These are phyloP conservation scores for Pammene fasciana DNA, from an alignment of 2,888 invertebrate genomes.

Conservation along the genomic window DNA sequence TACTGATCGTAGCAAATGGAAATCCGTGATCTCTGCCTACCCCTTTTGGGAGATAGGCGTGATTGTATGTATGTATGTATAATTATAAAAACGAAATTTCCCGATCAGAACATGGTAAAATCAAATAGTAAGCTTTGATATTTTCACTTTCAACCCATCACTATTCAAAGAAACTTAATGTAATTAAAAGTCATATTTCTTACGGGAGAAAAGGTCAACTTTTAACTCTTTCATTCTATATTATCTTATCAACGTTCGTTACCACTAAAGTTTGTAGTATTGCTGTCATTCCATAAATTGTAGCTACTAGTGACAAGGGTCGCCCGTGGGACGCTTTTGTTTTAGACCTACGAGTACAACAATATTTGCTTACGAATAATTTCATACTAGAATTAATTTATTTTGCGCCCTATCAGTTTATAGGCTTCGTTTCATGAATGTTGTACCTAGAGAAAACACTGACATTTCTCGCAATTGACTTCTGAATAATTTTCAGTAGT, in stretches of 20 bases:
- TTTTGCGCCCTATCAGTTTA: slow-evolving; percentile 17
- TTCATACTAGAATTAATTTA: slow-evolving; percentile 17
- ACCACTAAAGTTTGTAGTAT: slow-evolving; percentile 19
- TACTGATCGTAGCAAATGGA: too few relatives aligned
- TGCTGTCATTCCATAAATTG: slow-evolving; percentile 27
- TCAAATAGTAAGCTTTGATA: too few relatives aligned
- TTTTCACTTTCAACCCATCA: too few relatives aligned
- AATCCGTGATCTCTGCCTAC: too few relatives aligned
- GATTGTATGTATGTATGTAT: too few relatives aligned
- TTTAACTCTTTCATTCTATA: slow-evolving; percentile 16
- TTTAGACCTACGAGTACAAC: slow-evolving; percentile 7
- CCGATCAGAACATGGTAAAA: too few relatives aligned
- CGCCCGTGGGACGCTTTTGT: slow-evolving; percentile 27
- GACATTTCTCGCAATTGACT: background rate
- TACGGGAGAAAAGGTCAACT: background rate
- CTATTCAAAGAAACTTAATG: too few relatives aligned
- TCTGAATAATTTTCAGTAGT: too few relatives aligned
- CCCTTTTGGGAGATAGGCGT: too few relatives aligned
- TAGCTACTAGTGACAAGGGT: slow-evolving; percentile 29
- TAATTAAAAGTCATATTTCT: background rate
- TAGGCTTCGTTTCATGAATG: background rate
- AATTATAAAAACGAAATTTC: too few relatives aligned
- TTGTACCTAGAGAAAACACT: background rate
- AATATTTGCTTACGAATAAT: slow-evolving; percentile 30
- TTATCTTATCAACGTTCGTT: slow-evolving; percentile 19